A percentile compares a stretch with the other conserved stretches of the same genome.
Evolutionary conservation across 2,888 invertebrate species (phyloP).

Genomic region (Andrena hattorfiana): DNA sequence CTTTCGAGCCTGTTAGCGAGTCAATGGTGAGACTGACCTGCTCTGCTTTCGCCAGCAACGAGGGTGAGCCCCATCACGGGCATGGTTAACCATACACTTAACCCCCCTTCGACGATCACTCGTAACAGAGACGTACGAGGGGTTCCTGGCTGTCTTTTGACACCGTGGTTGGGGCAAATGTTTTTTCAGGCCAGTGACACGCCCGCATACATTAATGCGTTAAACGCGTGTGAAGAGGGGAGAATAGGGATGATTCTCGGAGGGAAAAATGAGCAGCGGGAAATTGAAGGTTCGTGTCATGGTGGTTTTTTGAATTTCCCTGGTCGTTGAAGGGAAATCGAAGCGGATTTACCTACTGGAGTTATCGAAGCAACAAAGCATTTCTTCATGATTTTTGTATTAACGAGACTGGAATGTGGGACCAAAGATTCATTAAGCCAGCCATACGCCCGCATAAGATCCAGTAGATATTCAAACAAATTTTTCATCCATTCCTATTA

Average conservation of each 20-base stretch:
- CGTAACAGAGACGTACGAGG: constrained; percentile 47
- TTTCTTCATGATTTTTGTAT: no score
- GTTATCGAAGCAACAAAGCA: no score
- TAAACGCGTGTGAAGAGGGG: not conserved
- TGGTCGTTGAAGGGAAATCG: not conserved
- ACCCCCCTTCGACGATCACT: constrained; percentile 20
- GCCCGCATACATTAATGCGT: constrained; percentile 54
- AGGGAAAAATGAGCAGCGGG: constrained; percentile 1
- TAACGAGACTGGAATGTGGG: no score
- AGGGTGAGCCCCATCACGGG: constrained; percentile 40
- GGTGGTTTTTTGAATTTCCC: not conserved
- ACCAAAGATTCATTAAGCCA: no score
- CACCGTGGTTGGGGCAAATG: constrained; percentile 5
- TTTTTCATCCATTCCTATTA: no score
- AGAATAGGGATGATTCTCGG: not conserved
- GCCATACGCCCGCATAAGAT: no score
- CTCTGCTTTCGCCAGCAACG: constrained; percentile 11
- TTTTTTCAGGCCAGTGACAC: constrained; percentile 46
- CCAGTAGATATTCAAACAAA: no score
- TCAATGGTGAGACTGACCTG: constrained; percentile 40
- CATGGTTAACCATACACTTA: constrained; percentile 63
- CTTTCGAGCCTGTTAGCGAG: constrained; percentile 9
- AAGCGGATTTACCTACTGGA: no score
- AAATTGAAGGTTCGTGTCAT: not conserved
- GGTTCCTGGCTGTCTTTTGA: constrained; percentile 37